Evolutionary conservation across 2,888 invertebrate genomes (phyloP).

Genomic region (Polyploca ridens): DNA sequence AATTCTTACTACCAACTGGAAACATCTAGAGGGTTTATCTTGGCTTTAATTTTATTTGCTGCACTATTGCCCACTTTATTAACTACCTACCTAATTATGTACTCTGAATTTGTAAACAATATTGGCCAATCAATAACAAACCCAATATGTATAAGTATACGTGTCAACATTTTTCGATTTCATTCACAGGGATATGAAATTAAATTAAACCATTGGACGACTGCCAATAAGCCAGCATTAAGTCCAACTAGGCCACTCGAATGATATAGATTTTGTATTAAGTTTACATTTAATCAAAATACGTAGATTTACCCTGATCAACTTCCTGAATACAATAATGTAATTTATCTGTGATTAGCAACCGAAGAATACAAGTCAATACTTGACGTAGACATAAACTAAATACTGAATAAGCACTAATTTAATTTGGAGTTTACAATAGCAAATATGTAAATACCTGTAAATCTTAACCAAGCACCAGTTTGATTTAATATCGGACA

Average conservation of each 20-base stretch:
- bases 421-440: neutral
- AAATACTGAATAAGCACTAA: no score
- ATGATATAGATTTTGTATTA: neutral
- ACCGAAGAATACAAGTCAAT: no score
- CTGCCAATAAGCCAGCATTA: neutral
- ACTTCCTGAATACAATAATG: no score
- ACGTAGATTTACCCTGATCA: no score
- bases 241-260: neutral
- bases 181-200: neutral
- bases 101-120: neutral
- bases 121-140: neutral
- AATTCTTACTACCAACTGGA: neutral
- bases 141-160: neutral
- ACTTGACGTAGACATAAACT: no score
- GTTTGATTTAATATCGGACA: constrained; percentile 50
- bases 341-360: no score
- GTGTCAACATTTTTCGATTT: neutral
- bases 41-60: neutral
- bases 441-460: neutral
- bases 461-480: constrained; percentile 9
- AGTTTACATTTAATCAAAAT: neutral
- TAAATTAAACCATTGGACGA: neutral
- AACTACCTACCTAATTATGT: no score
- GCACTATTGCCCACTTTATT: neutral
- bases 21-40: neutral